A percentile compares a stretch with the other conserved stretches of the same genome.
phyloP scores from a whole-genome alignment of 2,888 invertebrate genomes.

The Pterostichus niger region DNA sequence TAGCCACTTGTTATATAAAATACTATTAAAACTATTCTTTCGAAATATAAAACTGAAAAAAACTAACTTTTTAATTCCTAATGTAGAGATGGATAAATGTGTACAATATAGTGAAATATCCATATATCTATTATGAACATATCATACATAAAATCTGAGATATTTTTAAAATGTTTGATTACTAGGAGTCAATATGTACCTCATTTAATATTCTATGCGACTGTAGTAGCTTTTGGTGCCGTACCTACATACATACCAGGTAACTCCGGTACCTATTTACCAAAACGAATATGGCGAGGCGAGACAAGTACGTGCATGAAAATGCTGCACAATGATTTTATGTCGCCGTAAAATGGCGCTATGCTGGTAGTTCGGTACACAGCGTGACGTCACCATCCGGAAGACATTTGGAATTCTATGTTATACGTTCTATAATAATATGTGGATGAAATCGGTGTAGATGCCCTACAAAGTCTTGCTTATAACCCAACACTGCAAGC shows the following conservation, averaged over 20 bases:
- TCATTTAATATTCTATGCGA: background rate
- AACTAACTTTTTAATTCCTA: too few species aligned
- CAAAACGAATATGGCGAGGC: constrained; percentile 30
- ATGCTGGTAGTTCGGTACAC: constrained; percentile 42
- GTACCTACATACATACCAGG: background rate
- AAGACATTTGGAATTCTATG: constrained; percentile 56
- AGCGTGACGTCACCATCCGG: constrained; percentile 58
- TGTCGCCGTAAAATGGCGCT: constrained; percentile 54
- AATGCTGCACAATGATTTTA: constrained; percentile 57
- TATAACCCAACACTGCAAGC: background rate
- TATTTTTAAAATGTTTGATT: constrained; percentile 2
- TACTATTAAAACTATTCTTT: too few species aligned
- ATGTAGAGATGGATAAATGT: too few species aligned
- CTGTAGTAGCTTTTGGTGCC: background rate
- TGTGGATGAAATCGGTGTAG: constrained; percentile 45
- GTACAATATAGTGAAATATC: too few species aligned
- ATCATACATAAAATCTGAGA: background rate
- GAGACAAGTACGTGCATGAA: constrained; percentile 51
- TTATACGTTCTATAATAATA: constrained; percentile 56
- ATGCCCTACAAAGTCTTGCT: constrained; percentile 42
- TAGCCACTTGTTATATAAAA: too few species aligned
- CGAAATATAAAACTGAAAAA: too few species aligned
- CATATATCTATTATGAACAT: too few species aligned
- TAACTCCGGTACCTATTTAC: constrained; percentile 28
- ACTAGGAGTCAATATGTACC: background rate